These are phyloP conservation scores for Drosophila parthenogenetica DNA, from an alignment of 2,888 invertebrate genomes.

Conservation along the genomic window DNA sequence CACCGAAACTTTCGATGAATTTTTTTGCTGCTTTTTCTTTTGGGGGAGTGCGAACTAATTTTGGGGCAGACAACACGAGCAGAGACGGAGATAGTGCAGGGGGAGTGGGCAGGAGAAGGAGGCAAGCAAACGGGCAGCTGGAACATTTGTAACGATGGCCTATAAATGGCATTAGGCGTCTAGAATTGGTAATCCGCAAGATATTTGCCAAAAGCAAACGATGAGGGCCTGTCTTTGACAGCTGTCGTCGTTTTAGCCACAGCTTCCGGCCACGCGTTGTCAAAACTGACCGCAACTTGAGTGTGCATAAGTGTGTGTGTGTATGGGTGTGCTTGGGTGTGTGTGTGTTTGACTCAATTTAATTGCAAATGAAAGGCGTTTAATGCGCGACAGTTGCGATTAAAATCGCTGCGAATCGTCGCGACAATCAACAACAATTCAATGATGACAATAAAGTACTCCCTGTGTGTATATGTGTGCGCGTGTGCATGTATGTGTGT, in stretches of 20 bases:
- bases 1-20: conserved; percentile 66
- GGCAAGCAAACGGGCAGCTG: conserved; percentile 57
- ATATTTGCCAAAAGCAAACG: conserved; percentile 63
- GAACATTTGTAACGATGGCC: conserved; percentile 78
- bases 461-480: conserved; percentile 1
- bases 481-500: background rate
- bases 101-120: conserved; percentile 8
- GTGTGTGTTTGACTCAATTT: conserved; percentile 55
- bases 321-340: conserved; percentile 22
- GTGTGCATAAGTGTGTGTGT: conserved; percentile 15
- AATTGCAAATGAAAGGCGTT: conserved; percentile 81
- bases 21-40: conserved; percentile 42
- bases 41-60: conserved; percentile 66
- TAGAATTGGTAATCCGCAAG: conserved; percentile 80
- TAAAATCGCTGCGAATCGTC: conserved; percentile 76
- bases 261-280: conserved; percentile 68
- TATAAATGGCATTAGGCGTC: conserved; percentile 80
- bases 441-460: conserved; percentile 68
- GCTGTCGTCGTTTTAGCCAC: conserved; percentile 40
- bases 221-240: conserved; percentile 48
- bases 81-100: background rate
- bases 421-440: conserved; percentile 69
- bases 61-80: conserved; percentile 41
- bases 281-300: conserved; percentile 70
- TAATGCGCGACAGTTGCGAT: conserved; percentile 70